Evolutionary conservation across 2,797 vertebrate genomes (phyloP).

Genomic region (Pangasius djambal): DNA sequence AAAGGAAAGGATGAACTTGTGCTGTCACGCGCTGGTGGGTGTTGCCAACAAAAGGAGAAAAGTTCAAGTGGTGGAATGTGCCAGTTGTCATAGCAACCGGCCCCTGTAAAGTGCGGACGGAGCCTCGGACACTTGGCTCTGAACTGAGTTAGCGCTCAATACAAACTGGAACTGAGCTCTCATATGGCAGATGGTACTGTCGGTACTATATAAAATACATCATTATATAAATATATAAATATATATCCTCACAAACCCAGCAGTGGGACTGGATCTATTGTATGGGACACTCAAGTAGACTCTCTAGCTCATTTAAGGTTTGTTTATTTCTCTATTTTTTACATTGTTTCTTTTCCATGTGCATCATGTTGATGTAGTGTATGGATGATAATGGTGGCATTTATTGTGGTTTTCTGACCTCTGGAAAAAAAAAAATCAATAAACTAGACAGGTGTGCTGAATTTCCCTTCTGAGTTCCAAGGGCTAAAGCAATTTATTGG

Average conservation of each 20-base stretch:
- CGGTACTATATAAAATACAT: slow-evolving; percentile 61
- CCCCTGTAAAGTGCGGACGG: slow-evolving; percentile 47
- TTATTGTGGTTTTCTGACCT: slow-evolving; percentile 77
- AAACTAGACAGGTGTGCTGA: slow-evolving; percentile 72
- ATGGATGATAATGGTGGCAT: slow-evolving; percentile 74
- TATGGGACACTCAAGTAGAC: slow-evolving; percentile 74
- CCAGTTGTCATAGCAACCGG: slow-evolving; percentile 60
- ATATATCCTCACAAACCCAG: slow-evolving; percentile 58
- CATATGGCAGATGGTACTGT: slow-evolving; percentile 57
- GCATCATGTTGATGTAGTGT: slow-evolving; percentile 77
- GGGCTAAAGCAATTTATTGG: slow-evolving; percentile 44
- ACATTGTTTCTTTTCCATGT: slow-evolving; percentile 63
- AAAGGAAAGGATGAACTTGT: slow-evolving; percentile 44
- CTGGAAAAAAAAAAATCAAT: slow-evolving; percentile 70
- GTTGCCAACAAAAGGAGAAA: slow-evolving; percentile 60
- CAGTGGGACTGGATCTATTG: slow-evolving; percentile 76
- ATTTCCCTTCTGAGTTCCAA: slow-evolving; percentile 53
- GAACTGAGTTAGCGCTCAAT: slow-evolving; percentile 44
- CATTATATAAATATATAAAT: slow-evolving; percentile 61
- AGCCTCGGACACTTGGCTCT: slow-evolving; percentile 54
- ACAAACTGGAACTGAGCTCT: slow-evolving; percentile 42
- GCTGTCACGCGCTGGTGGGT: slow-evolving; percentile 59
- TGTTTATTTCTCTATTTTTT: slow-evolving; percentile 63
- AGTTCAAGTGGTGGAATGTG: slow-evolving; percentile 60
- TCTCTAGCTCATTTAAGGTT: slow-evolving; percentile 62